phyloP scores from a whole-genome alignment of 2,797 vertebrate species.

The Anguilla pacifica region DNA sequence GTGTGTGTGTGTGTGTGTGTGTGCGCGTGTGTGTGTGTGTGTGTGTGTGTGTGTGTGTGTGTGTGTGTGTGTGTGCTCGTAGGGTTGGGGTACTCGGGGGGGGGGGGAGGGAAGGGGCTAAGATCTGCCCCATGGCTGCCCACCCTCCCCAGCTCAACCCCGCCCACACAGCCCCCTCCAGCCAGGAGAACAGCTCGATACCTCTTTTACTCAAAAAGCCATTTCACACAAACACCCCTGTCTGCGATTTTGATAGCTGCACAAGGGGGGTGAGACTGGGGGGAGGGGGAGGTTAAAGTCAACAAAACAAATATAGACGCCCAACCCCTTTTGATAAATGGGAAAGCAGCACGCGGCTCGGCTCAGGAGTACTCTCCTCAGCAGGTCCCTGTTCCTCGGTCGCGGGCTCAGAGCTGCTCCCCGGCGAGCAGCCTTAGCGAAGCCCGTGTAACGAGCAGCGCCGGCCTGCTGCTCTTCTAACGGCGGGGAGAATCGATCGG shows the following conservation, averaged over 20 bases:
- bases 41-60: no score
- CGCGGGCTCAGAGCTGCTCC: neutral
- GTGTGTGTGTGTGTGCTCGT: neutral
- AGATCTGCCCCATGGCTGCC: neutral
- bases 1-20: no score
- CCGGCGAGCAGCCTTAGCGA: neutral
- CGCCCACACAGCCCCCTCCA: neutral
- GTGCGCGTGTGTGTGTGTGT: no score
- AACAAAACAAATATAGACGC: neutral
- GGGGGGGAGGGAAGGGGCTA: neutral
- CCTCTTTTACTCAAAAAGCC: neutral
- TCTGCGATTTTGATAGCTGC: neutral
- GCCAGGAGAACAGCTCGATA: neutral
- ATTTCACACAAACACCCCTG: neutral
- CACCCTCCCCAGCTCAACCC: neutral
- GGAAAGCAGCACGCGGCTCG: neutral
- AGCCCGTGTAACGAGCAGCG: neutral
- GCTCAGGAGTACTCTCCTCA: no score
- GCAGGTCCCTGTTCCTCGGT: no score
- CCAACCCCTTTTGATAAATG: no score
- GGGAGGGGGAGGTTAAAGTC: neutral
- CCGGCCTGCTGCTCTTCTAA: neutral
- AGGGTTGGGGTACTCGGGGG: neutral
- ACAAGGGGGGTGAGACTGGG: neutral
- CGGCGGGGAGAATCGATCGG: slow-evolving; percentile 11